Evolutionary conservation across 1,140 invertebrate species (phyloP), one percentile per base, ranked within the genome.

Genomic region (Drosophila triauraria): DNA sequence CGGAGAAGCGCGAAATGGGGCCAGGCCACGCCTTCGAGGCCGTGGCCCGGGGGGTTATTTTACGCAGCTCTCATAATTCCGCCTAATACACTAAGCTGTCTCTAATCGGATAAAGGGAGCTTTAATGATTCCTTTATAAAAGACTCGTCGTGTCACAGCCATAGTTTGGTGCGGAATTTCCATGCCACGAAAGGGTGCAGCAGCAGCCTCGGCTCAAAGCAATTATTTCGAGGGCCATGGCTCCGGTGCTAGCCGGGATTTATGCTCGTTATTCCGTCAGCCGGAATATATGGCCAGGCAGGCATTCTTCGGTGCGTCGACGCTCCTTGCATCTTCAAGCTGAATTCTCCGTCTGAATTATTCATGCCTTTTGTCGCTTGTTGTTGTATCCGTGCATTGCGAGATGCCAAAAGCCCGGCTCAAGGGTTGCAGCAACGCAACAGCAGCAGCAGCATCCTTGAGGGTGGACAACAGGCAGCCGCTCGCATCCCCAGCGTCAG

Each of bases 391-490:
- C 47, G 46, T 62, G 67, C 54, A 56, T 50, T 53, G 30, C 30
- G 40, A 50, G 60, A 59, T 17, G 70, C 44, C 69, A 43, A 32
- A 32, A 47, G 44, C 57, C 72, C 10, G 23, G 64, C 65, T 43
- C 67, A 20, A 78, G 65, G 75, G 75, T 78, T 69, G 59, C 72
- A 51, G 51, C 17, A 53, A 35, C 50, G 27, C 50, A 50, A 20
- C 30, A 30, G 27, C 27, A 30, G 27, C 50, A 50, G 32, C 51
- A 54, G 54, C 48, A 82, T 78, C 84, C 84, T 83, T 80, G 64
- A 78, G 82, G 64, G 78, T 80, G 80, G 82, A 50, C 82, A 80
- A 81, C 82, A 85, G 78, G 82, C 81, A n/a, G 25, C 38, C 38
- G 17, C 61, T 25, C 25, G 38, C 44, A 38, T 23, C 40, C 17